Percentiles rank a stretch among this genome's conserved stretches.
Evolutionary conservation across 2,888 invertebrate species (phyloP).

Genomic region (Pseudococcus longispinus): DNA sequence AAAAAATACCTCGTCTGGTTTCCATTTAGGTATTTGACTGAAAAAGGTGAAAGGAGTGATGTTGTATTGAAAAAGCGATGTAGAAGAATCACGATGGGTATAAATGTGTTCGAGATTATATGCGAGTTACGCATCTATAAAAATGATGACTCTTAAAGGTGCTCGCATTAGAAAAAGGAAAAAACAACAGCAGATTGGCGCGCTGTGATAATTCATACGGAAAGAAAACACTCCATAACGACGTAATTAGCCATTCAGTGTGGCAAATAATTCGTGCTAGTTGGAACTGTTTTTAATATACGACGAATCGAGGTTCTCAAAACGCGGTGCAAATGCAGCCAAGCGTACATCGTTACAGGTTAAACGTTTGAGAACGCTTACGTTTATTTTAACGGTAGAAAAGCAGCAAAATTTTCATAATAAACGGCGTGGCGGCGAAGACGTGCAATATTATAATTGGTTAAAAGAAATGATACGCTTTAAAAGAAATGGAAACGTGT

Average conservation of each 20-base stretch:
- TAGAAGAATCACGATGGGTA: too few species aligned
- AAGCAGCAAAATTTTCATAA: slow-evolving; percentile 24
- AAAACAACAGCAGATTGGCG: slow-evolving; percentile 21
- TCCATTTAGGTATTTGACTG: not conserved
- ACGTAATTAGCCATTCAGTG: slow-evolving; percentile 55
- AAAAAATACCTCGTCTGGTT: not conserved
- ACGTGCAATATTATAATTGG: slow-evolving; percentile 42
- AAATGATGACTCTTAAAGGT: too few species aligned
- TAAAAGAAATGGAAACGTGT: slow-evolving; percentile 16
- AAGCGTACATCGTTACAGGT: not conserved
- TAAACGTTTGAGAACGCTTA: slow-evolving; percentile 32
- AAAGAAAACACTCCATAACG: slow-evolving; percentile 53
- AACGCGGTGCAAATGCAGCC: not conserved
- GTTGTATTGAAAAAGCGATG: not conserved
- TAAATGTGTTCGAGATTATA: too few species aligned
- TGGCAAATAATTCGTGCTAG: slow-evolving; percentile 45
- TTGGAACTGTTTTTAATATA: slow-evolving; percentile 47
- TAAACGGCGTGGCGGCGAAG: not conserved
- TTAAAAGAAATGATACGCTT: slow-evolving; percentile 48
- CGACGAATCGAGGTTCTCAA: not conserved
- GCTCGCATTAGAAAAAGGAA: not conserved
- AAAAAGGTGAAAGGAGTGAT: not conserved
- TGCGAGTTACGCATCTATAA: not conserved
- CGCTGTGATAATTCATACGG: slow-evolving; percentile 44
- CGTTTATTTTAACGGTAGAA: slow-evolving; percentile 8